These are phyloP conservation scores for Drosophila ezoana DNA, from an alignment of 2,888 invertebrate species.

Conservation along the genomic window DNA sequence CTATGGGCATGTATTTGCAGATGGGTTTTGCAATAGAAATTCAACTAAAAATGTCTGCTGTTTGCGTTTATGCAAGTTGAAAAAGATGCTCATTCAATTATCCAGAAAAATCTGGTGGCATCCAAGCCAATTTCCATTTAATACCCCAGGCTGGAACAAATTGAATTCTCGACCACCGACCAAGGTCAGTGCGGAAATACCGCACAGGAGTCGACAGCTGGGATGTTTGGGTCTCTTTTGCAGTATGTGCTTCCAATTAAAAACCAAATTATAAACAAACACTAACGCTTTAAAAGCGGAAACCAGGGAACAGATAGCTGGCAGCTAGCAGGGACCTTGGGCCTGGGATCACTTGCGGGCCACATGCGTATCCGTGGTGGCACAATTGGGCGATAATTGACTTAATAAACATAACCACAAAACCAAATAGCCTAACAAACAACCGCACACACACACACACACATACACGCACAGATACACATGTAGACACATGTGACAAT, in stretches of 20 bases:
- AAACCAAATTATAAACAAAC: constrained; percentile 70
- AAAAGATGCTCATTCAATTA: constrained; percentile 27
- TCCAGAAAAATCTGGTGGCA: neutral
- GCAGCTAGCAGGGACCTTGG: constrained; percentile 4
- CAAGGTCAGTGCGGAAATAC: constrained; percentile 32
- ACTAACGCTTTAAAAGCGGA: constrained; percentile 2
- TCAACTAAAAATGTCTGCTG: neutral
- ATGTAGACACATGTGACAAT: constrained; percentile 29
- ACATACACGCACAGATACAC: neutral
- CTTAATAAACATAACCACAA: constrained; percentile 79
- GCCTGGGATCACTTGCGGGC: constrained; percentile 36
- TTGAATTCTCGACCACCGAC: constrained; percentile 38
- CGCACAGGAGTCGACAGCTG: constrained; percentile 17
- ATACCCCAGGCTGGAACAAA: constrained; percentile 31
- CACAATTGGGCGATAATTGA: constrained; percentile 78
- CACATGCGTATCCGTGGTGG: constrained; percentile 38
- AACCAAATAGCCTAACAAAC: constrained; percentile 63
- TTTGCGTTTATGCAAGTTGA: constrained; percentile 16
- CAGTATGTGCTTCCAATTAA: constrained; percentile 62
- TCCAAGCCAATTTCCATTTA: constrained; percentile 19
- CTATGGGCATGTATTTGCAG: too few species aligned
- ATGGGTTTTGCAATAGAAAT: neutral
- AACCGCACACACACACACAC: constrained; percentile 3
- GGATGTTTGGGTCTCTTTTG: constrained; percentile 17
- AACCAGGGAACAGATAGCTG: neutral